Base-by-base conservation (phyloP, 2,888 invertebrate species). In the Plebejus argus region DNA sequence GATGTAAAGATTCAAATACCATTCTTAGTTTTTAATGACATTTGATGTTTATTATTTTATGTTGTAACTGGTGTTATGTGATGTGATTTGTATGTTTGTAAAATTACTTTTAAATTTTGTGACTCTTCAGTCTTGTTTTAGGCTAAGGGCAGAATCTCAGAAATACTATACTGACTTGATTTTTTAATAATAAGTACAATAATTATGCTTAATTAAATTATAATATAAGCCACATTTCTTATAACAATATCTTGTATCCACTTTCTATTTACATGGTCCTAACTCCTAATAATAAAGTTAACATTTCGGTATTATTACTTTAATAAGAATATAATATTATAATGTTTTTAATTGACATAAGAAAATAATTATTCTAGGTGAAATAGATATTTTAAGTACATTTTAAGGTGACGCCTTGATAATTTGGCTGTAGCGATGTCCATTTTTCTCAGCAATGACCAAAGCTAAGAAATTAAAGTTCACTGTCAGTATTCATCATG, bases 191-290 rank as follows among this genome's bases (percentile, higher is more conserved):
- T 53, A 53, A 3, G 12, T 49, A 15, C 49, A 49, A 49, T 49
- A 3, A 49, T 39, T 39, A 6, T 49, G 15, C 15, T 53, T 53
- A 18, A 53, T 53, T 18, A 53, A 53, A 53, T 56, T 56, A 7
- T 56, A 56, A 7, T 56, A 7, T 56, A 56, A 7, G 18, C 56
- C 7, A 56, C 56, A n/a, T 56, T 56, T n/a, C n/a, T n/a, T 56
- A 56, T 18, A n/a, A 18, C 53, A 56, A 56, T 56, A 56, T 56
- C 56, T 56, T 56, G 56, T 56, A 56, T 56, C 56, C 56, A 56
- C 56, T 56, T 56, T 45, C 45, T 3, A 10, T 12, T 45, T 45
- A 56, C n/a, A 6, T 18, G 56, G 56, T 56, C n/a, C n/a, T n/a
- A 56, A n/a, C 56, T n/a, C 45, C 45, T 45, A 45, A n/a, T n/a